phyloP scores from a whole-genome alignment of 2,797 vertebrate species.

The Halcyon smyrnensis region DNA sequence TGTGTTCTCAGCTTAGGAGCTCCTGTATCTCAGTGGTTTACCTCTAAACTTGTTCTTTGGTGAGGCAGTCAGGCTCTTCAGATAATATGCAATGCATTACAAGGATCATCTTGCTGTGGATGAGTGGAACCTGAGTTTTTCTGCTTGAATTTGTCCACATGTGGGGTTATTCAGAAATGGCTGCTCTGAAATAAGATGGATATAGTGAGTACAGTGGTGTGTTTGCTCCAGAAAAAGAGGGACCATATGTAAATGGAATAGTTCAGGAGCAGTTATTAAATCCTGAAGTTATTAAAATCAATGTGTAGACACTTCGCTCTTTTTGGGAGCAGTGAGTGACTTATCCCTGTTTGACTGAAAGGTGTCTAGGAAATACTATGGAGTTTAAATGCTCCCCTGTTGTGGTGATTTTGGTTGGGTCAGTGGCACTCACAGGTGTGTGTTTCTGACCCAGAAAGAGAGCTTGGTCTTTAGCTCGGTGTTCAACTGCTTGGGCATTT shows the following conservation, averaged over 20 bases:
- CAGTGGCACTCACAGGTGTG: not conserved
- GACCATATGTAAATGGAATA: not conserved
- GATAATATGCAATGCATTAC: fast-evolving
- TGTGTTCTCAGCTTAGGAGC: not conserved
- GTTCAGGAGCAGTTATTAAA: not conserved
- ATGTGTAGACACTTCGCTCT: not conserved
- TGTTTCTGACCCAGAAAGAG: not conserved
- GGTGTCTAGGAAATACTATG: not conserved
- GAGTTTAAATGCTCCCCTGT: fast-evolving
- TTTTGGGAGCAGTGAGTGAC: not conserved
- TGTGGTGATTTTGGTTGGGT: fast-evolving
- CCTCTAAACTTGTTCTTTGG: not conserved
- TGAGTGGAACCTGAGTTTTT: not conserved
- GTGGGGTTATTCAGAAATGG: not conserved
- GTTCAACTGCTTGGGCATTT: not conserved
- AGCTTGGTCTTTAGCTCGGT: not conserved
- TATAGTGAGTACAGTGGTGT: fast-evolving
- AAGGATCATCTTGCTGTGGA: not conserved
- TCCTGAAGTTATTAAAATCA: not conserved
- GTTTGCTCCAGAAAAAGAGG: not conserved
- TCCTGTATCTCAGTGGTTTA: not conserved
- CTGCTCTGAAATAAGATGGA: not conserved
- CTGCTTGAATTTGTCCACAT: not conserved
- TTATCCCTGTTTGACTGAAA: not conserved
- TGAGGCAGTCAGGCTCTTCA: not conserved